phyloP scores from a whole-genome alignment of 2,113 vertebrate genomes.

The Melanerpes formicivorus region DNA sequence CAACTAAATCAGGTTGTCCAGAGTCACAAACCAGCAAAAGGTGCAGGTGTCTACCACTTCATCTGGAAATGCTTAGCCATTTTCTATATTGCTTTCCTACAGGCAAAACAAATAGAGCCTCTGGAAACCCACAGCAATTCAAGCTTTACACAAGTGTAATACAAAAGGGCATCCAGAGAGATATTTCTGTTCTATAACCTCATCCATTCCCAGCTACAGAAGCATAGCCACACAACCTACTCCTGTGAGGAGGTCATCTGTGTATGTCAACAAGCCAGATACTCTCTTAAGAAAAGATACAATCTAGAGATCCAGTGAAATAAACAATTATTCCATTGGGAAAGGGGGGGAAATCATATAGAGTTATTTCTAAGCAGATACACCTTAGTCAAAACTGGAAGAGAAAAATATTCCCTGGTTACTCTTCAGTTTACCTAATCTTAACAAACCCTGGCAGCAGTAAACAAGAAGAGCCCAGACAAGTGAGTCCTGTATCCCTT shows the following conservation, averaged over 20 bases:
- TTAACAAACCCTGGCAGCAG: background rate
- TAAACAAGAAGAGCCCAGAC: background rate
- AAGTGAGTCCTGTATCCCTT: background rate
- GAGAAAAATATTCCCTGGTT: background rate
- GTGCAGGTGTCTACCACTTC: background rate
- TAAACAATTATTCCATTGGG: background rate
- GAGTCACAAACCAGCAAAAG: background rate
- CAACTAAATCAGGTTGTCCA: too few species aligned
- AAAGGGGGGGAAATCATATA: background rate
- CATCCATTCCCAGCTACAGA: background rate
- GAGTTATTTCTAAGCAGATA: background rate
- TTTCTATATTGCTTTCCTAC: background rate
- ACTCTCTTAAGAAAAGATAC: background rate
- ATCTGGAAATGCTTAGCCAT: background rate
- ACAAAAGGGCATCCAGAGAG: background rate
- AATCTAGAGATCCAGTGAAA: background rate
- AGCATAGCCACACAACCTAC: background rate
- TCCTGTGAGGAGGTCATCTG: background rate
- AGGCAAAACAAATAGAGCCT: background rate
- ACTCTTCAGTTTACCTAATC: background rate
- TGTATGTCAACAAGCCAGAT: background rate
- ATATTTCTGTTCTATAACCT: background rate
- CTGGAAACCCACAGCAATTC: background rate
- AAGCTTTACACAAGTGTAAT: background rate
- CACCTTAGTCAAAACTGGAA: background rate